Base-by-base conservation (phyloP, 1,140 invertebrate genomes). In the Trichonephila inaurata region DNA sequence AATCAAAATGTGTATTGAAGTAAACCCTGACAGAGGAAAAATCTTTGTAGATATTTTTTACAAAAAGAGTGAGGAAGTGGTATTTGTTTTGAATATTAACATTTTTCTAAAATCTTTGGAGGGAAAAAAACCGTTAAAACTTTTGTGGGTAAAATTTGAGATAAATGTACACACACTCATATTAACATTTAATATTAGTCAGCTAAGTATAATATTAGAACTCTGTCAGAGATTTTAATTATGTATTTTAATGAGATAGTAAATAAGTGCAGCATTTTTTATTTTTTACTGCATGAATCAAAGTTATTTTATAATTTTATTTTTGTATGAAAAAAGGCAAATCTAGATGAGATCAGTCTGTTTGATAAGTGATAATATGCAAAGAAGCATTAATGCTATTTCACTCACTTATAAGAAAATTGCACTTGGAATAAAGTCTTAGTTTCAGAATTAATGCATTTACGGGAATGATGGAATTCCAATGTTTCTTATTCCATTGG, bases 241-340 rank as follows among this genome's bases (percentile, higher is more conserved):
- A 21, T 64, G 21, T 21, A 64, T 77, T 77, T 28, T 18, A 77
- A 33, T 77, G 33, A 28, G 5, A 19, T 77, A 77, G 72, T 28
- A 33, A 40, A 77, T 40, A 77, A 40, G 33, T 77, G 72, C 28
- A 77, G 72, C 28, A 77, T 7, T 77, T 77, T 77, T 77, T 40
- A 77, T 77, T 28, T 77, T 77, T 77, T 77, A 77, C 24, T 77
- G 33, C 28, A 40, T 77, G 28, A 77, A 77, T 77, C 72, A 77
- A 77, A 77, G 72, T 77, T 77, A 40, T 77, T 77, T 77, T 77
- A 77, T 77, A 77, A 77, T 77, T 77, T 77, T 77, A 77, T 77
- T 77, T 77, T 77, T 77, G 28, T 77, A 77, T 77, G 72, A 77
- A 77, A 77, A 77, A 33, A 28, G n/a, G 72, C 28, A 77, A 77